A percentile compares a stretch with the other conserved stretches of the same genome.
Evolutionary conservation across 2,797 vertebrate genomes (phyloP).

Genomic region (Gambelia wislizenii): DNA sequence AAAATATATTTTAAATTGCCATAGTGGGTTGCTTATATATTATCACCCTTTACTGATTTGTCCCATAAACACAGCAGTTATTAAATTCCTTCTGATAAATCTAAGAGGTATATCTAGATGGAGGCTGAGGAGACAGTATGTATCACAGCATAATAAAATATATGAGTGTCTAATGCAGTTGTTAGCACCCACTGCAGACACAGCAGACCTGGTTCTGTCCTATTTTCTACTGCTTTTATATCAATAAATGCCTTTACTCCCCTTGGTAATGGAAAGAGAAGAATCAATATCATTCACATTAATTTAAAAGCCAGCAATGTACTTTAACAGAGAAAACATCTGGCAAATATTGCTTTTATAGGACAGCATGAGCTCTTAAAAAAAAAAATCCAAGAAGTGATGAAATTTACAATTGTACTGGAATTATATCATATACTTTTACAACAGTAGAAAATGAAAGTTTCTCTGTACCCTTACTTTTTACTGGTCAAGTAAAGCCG

Average conservation of each 20-base stretch:
- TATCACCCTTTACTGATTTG: neutral
- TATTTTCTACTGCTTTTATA: neutral
- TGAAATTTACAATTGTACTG: conserved; percentile 43
- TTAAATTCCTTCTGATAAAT: conserved; percentile 14
- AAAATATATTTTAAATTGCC: too few relatives aligned
- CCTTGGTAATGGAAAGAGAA: neutral
- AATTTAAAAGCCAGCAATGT: conserved; percentile 28
- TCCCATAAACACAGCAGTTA: neutral
- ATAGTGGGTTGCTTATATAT: neutral
- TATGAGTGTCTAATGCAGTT: neutral
- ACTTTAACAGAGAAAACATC: conserved; percentile 52
- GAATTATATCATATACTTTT: conserved; percentile 31
- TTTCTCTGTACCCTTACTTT: conserved; percentile 25
- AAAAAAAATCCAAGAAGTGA: conserved; percentile 55
- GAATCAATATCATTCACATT: conserved; percentile 9
- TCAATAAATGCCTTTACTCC: neutral
- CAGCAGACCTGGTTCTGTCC: conserved; percentile 1
- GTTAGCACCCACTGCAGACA: neutral
- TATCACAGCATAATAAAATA: conserved; percentile 23
- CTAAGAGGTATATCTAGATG: neutral
- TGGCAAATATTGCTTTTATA: conserved; percentile 54
- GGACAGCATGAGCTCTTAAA: conserved; percentile 38
- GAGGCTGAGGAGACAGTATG: neutral
- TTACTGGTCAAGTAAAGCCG: neutral
- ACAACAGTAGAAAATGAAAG: conserved; percentile 34